Conservation (phyloP, 2,113 vertebrate genomes). For the Gambusia holbrooki region DNA sequence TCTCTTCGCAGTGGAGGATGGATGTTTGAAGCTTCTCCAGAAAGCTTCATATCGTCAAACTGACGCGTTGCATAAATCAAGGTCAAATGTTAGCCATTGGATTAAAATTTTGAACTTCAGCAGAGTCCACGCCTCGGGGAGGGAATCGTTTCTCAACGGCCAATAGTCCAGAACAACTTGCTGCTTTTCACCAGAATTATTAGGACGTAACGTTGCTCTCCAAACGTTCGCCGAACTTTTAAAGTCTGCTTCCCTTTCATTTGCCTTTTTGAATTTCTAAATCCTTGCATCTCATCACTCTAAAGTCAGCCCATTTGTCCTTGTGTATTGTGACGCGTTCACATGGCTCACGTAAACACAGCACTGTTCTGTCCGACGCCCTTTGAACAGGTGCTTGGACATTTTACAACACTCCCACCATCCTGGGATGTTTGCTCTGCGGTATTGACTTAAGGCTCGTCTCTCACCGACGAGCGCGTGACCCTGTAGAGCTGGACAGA, state of each 20-base stretch:
- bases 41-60: no score
- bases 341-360: neutral
- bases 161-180: no score
- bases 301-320: neutral
- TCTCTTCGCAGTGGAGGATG: no score
- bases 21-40: no score
- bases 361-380: constrained; percentile 4
- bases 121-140: no score
- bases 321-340: neutral
- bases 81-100: no score
- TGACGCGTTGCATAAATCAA: no score
- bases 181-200: constrained; percentile 10
- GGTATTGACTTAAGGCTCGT: constrained; percentile 57
- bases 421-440: constrained; percentile 54
- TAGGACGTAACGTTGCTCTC: constrained; percentile 5
- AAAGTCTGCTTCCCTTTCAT: neutral
- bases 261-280: neutral
- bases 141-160: no score
- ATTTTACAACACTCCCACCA: constrained; percentile 30
- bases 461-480: constrained; percentile 19
- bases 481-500: constrained; percentile 17
- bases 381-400: constrained; percentile 50
- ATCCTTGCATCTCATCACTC: neutral
- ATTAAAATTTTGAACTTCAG: no score
- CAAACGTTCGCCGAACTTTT: neutral